Evolutionary conservation across 2,888 invertebrate genomes (phyloP), one percentile per base, ranked within the genome.

Genomic region (Peribatodes rhomboidaria): DNA sequence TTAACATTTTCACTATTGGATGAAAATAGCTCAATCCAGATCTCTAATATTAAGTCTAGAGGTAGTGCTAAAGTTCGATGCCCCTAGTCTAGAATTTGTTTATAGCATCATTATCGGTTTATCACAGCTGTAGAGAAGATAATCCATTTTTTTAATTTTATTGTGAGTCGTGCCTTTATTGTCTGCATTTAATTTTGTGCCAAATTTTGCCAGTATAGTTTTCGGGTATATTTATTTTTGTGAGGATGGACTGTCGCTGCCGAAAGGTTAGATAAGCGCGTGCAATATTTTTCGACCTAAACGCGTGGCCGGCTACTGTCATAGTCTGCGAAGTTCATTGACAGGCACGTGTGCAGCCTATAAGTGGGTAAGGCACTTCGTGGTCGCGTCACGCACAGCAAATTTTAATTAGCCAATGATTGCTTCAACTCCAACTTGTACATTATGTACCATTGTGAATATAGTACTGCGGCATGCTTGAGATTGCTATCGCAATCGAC

Each of bases 361-460:
- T 87, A 87, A 86, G 87, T 85, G 86, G 82, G 84, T 88, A 89
- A 86, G 86, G 81, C 84, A 86, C 82, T 87, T 82, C 82, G 83
- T 85, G 87, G 85, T 86, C 88, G 85, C 82, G 87, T 90, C 88
- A 91, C 90, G 92, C 90, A 91, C 80, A 82, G 87, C 88, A 89
- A 92, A 92, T 92, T 90, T 90, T 90, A 92, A 92, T 91, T 91
- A 90, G 86, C 83, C 83, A 84, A 87, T 87, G 88, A 90, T 91
- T 88, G 87, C 84, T 86, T 84, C 80, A 76, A 80, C 83, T 81
- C 78, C 78, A 81, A 83, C 84, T 83, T 81, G 81, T 82, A 77
- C 69, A 74, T 74, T 80, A 75, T 74, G 73, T 77, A 65, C 83
- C 82, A 86, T 87, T 87, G 87, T 87, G 79, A 65, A 56, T 83